Conservation (phyloP, 1,140 invertebrate genomes). For the Caenorhabditis tropicalis region DNA sequence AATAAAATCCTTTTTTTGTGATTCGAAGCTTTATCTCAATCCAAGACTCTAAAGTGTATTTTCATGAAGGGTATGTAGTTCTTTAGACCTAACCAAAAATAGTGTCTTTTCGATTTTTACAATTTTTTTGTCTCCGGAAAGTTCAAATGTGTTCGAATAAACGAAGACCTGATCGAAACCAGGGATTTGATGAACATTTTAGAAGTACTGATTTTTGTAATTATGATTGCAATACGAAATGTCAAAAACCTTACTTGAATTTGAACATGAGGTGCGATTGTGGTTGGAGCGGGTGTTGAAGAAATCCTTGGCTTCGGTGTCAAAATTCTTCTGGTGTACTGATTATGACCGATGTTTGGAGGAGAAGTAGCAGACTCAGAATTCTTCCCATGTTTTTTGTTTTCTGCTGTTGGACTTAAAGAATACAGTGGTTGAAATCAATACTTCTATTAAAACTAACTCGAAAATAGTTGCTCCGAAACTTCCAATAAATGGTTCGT, state of each 20-base stretch:
- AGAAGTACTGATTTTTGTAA: no score
- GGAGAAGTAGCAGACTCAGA: not conserved
- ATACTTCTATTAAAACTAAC: not conserved
- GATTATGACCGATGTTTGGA: not conserved
- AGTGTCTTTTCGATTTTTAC: no score
- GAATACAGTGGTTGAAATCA: not conserved
- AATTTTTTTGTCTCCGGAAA: no score
- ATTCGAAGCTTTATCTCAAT: no score
- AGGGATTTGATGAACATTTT: no score
- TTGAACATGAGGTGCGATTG: not conserved
- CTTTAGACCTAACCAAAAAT: no score
- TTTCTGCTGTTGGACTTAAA: not conserved
- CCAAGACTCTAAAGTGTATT: no score
- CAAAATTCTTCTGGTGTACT: slow-evolving; percentile 3
- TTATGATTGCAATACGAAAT: not conserved
- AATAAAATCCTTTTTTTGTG: no score
- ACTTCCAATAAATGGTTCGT: slow-evolving; percentile 35
- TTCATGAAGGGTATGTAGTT: no score
- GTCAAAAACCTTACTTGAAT: not conserved
- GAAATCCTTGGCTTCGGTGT: not conserved
- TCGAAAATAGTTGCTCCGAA: slow-evolving; percentile 47
- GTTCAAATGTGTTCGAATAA: no score
- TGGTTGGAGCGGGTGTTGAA: not conserved
- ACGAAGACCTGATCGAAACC: no score
- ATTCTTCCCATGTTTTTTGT: not conserved